Percentiles rank a stretch among this genome's conserved stretches.
phyloP scores from a whole-genome alignment of 2,797 vertebrate genomes.

The Steatocranus sp. region DNA sequence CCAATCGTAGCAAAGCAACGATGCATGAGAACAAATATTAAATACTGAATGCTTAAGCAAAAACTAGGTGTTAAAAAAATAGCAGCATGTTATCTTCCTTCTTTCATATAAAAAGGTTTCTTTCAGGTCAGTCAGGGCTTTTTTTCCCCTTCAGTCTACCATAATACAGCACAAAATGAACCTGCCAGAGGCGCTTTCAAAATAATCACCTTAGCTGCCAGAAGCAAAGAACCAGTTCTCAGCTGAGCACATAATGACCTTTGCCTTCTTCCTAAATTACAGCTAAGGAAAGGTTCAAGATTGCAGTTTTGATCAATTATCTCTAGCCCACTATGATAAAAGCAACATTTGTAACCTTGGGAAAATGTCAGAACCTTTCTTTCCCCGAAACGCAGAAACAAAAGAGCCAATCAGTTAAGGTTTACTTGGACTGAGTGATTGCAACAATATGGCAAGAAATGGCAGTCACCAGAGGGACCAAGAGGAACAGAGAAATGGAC shows the following conservation, averaged over 20 bases:
- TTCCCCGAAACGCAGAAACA: background rate
- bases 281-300: background rate
- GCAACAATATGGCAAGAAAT: background rate
- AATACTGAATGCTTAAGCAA: background rate
- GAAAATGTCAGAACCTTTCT: background rate
- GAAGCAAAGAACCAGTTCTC: slow-evolving; percentile 2
- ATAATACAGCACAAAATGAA: slow-evolving; percentile 22
- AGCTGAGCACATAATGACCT: slow-evolving; percentile 21
- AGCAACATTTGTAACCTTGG: background rate
- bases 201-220: slow-evolving; percentile 21
- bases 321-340: background rate
- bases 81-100: background rate
- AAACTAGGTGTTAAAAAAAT: background rate
- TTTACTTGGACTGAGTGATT: background rate
- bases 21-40: background rate
- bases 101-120: background rate
- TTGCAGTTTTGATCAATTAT: slow-evolving; percentile 1
- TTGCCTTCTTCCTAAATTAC: slow-evolving; percentile 24
- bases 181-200: slow-evolving; percentile 15
- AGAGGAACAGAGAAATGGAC: background rate
- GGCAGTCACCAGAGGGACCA: background rate
- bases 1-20: background rate
- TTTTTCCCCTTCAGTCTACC: background rate
- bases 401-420: background rate
- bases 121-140: background rate